Evolutionary conservation across 2,113 vertebrate genomes (phyloP).

Genomic region (Phyllopteryx taeniolatus): DNA sequence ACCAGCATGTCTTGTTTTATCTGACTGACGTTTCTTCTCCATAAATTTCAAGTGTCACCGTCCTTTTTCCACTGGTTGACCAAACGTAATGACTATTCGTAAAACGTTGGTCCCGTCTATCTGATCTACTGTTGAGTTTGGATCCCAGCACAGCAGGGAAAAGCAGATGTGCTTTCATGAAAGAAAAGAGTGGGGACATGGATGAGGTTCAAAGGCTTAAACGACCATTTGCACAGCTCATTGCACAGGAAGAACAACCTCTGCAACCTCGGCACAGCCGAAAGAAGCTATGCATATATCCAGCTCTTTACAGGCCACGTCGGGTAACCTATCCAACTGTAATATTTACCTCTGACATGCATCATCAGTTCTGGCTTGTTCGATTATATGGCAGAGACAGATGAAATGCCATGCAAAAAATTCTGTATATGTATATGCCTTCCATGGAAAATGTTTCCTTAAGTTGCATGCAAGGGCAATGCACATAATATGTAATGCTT

Average conservation of each 20-base stretch:
- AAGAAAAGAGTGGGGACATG: slow-evolving; percentile 13
- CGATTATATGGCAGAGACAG: slow-evolving; percentile 2
- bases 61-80: too few species aligned
- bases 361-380: slow-evolving; percentile 16
- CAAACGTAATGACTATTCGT: too few species aligned
- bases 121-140: too few species aligned
- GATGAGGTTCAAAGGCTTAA: slow-evolving; percentile 23
- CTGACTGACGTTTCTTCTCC: too few species aligned
- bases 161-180: not conserved
- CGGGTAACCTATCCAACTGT: slow-evolving; percentile 36
- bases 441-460: not conserved
- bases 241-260: slow-evolving; percentile 47
- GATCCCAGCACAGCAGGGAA: too few species aligned
- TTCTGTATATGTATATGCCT: not conserved
- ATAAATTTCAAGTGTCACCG: too few species aligned
- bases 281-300: slow-evolving; percentile 43
- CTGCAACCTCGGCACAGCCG: slow-evolving; percentile 34
- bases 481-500: too few species aligned
- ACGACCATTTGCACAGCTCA: slow-evolving; percentile 51
- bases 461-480: not conserved
- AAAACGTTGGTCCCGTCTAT: too few species aligned
- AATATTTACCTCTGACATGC: slow-evolving; percentile 14
- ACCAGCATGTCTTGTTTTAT: too few species aligned
- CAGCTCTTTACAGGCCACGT: slow-evolving; percentile 47
- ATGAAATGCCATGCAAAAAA: too few species aligned